Percentiles rank a stretch among this genome's conserved stretches.
phyloP scores from a whole-genome alignment of 2,113 vertebrate species.

The Scolopax mira region DNA sequence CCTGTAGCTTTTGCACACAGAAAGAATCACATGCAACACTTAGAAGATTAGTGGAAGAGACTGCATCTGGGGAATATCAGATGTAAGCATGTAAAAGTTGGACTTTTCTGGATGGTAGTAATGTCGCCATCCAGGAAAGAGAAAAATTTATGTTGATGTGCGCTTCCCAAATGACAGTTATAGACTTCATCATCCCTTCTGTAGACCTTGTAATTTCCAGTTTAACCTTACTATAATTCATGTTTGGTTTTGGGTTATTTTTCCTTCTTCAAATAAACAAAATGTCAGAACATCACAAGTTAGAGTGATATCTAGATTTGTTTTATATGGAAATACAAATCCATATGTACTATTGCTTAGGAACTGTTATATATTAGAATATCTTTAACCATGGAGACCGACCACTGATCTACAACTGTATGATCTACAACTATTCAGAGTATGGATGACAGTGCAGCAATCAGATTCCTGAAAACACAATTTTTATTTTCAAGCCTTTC shows the following conservation, averaged over 20 bases:
- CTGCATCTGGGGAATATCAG: constrained; percentile 14
- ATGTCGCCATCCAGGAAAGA: background rate
- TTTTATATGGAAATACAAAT: background rate
- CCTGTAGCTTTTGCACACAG: constrained; percentile 61
- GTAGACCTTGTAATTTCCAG: background rate
- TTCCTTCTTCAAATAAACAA: background rate
- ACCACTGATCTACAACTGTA: background rate
- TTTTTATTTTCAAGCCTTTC: background rate
- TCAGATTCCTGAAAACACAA: background rate
- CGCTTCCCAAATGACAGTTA: background rate
- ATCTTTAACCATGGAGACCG: background rate
- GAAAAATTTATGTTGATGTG: background rate
- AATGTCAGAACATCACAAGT: background rate
- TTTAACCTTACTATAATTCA: background rate
- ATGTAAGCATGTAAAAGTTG: background rate
- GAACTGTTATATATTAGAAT: background rate
- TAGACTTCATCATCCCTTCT: background rate
- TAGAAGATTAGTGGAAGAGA: constrained; percentile 48
- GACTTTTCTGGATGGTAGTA: background rate
- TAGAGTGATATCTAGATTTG: background rate
- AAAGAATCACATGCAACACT: constrained; percentile 50
- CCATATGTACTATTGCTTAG: background rate
- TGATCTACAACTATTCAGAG: background rate
- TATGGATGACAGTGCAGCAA: background rate
- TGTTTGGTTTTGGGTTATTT: background rate